phyloP scores from a whole-genome alignment of 2,888 invertebrate genomes.

The Steinernema hermaphroditum region DNA sequence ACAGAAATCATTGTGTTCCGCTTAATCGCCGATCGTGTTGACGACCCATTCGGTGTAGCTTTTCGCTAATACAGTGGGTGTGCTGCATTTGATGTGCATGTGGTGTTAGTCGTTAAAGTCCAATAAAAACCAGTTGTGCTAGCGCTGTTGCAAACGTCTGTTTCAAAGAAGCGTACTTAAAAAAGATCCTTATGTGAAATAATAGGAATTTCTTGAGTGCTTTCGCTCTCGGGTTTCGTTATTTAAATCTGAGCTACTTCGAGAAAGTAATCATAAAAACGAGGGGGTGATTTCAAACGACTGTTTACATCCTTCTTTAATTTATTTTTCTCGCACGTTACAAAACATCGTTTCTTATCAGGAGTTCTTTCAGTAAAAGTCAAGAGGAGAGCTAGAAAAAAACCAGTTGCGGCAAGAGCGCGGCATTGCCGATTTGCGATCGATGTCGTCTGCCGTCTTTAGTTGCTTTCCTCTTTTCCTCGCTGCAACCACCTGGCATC shows the following conservation, averaged over 20 bases:
- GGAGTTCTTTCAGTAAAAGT: not conserved
- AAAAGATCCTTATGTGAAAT: not conserved
- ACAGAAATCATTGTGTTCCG: not conserved
- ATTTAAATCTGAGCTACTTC: too few species aligned
- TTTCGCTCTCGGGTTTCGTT: too few species aligned
- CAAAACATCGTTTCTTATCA: not conserved
- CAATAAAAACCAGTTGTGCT: conserved; percentile 21
- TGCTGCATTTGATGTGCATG: not conserved
- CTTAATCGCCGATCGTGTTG: too few species aligned
- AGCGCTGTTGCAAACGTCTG: conserved; percentile 19
- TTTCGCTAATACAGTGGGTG: conserved; percentile 16
- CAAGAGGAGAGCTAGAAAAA: not conserved
- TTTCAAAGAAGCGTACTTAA: not conserved
- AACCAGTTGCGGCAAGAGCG: conserved; percentile 17
- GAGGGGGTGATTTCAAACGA: too few species aligned
- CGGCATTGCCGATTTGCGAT: conserved; percentile 23
- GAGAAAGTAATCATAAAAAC: too few species aligned
- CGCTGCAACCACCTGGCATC: conserved; percentile 6
- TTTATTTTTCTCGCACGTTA: too few species aligned
- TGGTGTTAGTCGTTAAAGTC: not conserved
- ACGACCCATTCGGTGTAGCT: not conserved
- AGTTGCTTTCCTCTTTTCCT: conserved; percentile 25
- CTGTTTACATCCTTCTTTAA: too few species aligned
- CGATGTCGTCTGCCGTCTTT: conserved; percentile 29
- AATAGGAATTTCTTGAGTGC: too few species aligned